These are phyloP conservation scores for Myotis pilosus DNA, from an alignment of 2,797 vertebrate species.

Conservation along the genomic window DNA sequence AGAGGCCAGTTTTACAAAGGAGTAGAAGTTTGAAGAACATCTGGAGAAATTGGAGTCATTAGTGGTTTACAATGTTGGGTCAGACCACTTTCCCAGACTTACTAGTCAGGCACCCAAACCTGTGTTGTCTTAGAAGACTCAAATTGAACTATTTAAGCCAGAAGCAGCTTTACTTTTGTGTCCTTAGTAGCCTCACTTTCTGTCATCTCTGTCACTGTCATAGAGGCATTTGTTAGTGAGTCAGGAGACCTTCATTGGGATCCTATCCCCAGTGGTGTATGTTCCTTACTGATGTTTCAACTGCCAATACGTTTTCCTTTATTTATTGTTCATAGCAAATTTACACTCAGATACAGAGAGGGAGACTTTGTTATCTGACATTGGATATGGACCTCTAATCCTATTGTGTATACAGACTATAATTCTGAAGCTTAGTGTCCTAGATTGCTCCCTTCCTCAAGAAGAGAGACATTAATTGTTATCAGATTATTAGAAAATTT, in stretches of 20 bases:
- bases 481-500: neutral
- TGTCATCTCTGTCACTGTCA: neutral
- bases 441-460: neutral
- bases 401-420: neutral
- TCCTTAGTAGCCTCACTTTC: neutral
- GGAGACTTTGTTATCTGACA: neutral
- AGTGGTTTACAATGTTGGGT: neutral
- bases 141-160: neutral
- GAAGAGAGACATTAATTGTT: neutral
- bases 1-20: slow-evolving; percentile 27
- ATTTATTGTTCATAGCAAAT: neutral
- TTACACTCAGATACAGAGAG: neutral
- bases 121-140: neutral
- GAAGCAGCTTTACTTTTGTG: neutral
- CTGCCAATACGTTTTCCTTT: neutral
- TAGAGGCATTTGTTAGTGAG: neutral
- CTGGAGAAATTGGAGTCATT: neutral
- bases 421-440: neutral
- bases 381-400: neutral
- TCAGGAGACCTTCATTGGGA: neutral
- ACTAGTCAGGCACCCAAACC: neutral
- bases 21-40: slow-evolving; percentile 16
- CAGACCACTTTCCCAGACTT: neutral
- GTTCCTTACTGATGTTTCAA: neutral
- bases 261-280: neutral